These are phyloP conservation scores for Oryctolagus cuniculus DNA, from an alignment of 2,113 vertebrate species.

Conservation along the genomic window DNA sequence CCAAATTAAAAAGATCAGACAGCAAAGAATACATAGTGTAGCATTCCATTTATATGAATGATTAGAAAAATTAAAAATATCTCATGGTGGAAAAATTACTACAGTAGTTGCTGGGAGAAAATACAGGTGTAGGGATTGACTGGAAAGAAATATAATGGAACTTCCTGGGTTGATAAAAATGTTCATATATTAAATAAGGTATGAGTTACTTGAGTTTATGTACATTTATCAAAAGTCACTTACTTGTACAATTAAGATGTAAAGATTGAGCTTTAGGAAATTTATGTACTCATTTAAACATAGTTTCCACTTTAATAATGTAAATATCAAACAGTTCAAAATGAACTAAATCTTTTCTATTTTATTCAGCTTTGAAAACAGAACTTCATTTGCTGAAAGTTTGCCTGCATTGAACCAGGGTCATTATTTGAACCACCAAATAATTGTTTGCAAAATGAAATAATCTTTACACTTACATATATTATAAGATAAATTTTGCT, in stretches of 20 bases:
- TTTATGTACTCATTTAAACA: not conserved
- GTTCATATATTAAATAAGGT: not conserved
- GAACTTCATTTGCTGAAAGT: not conserved
- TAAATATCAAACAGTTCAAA: not conserved
- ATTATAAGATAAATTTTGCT: not conserved
- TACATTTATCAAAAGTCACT: not conserved
- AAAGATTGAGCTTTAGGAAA: not conserved
- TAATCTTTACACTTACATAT: not conserved
- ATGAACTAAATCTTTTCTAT: not conserved
- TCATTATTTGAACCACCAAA: not conserved
- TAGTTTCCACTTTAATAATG: not conserved
- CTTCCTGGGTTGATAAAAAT: not conserved
- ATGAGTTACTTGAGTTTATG: not conserved
- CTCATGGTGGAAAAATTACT: not conserved
- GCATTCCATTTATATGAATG: not conserved
- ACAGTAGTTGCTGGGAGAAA: not conserved
- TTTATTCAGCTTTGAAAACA: not conserved
- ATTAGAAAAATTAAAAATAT: not conserved
- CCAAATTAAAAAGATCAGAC: not conserved
- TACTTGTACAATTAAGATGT: not conserved
- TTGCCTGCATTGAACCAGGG: not conserved
- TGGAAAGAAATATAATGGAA: not conserved
- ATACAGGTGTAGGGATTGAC: not conserved
- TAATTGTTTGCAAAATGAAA: not conserved
- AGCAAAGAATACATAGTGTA: not conserved